Conservation (phyloP, 2,113 vertebrate species). For the Sinocyclocheilus anshuiensis region DNA sequence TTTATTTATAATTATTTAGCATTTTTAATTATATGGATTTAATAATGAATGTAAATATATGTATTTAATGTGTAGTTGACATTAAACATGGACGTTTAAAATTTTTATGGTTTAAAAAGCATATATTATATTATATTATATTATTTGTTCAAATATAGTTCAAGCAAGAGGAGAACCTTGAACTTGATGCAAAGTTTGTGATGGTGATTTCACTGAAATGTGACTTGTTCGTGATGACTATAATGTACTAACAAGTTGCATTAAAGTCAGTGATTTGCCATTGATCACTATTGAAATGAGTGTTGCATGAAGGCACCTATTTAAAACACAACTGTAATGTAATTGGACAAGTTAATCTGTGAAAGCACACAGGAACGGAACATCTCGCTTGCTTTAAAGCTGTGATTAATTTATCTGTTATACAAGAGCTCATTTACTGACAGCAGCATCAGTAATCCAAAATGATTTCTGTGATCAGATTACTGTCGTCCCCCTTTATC, state of each 20-base stretch:
- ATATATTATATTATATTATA: no score
- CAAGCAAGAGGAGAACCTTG: background rate
- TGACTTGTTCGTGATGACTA: background rate
- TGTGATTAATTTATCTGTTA: conserved; percentile 36
- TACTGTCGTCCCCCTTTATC: no score
- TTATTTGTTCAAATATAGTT: no score
- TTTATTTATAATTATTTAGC: no score
- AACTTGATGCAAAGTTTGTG: no score
- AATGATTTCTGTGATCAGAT: no score
- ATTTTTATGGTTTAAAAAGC: no score
- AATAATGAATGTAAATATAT: no score
- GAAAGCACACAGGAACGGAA: conserved; percentile 52
- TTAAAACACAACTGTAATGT: background rate
- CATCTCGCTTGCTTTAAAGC: conserved; percentile 24
- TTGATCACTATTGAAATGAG: background rate
- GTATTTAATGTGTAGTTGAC: no score
- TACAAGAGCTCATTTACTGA: conserved; percentile 25
- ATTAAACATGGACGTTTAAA: no score
- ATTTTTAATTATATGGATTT: no score
- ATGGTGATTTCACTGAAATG: background rate
- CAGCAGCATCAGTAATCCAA: background rate
- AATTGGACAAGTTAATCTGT: conserved; percentile 8
- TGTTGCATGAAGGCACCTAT: background rate
- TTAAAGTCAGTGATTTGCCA: background rate
- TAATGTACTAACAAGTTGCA: background rate